Base-by-base conservation (phyloP, 2,888 invertebrate species). In the Acronicta aceris region DNA sequence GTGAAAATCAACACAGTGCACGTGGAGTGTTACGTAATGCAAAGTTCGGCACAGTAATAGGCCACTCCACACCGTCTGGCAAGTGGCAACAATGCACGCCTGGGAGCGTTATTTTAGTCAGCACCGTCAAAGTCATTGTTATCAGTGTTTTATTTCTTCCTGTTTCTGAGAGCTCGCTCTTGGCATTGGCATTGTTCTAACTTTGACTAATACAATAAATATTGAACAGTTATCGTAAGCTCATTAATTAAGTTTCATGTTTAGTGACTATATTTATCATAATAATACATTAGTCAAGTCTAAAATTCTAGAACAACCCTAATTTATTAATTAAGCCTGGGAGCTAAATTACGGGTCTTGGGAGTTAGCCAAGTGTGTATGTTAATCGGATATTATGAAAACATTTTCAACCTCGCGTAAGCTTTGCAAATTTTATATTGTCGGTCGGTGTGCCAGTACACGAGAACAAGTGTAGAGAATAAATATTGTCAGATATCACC, bases 21-120 rank as follows among this genome's bases (percentile, higher is more conserved):
- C 73, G 73, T 76, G 77, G 62, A 40, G 38, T 27, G 48, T 81
- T 79, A 74, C 74, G 72, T 68, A 78, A 78, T 25, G 36, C 51
- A 40, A 38, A 43, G 66, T 59, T 43, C 60, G 74, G 70, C 79
- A 75, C 75, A 78, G 74, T 79, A 76, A 74, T 72, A 76, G 75
- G 58, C 59, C 54, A 59, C 59, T 65, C 65, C 65, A 61, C 67
- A 57, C 67, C 74, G 82, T 81, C 79, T 72, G 78, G 82, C 79
- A 81, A 81, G 79, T 72, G 78, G 82, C 79, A 81, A 81, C 82
- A 76, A 75, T 80, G 79, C 86, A 81, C 82, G 88, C 89, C 91
- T 88, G 90, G 89, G 89, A 86, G 83, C 81, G 89, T 89, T 93
- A 94, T 94, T 93, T 93, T 89, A 64, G 90, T 90, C 86, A 76